Base-by-base conservation (phyloP, 2,113 vertebrate genomes). In the Collichthys lucidus region DNA sequence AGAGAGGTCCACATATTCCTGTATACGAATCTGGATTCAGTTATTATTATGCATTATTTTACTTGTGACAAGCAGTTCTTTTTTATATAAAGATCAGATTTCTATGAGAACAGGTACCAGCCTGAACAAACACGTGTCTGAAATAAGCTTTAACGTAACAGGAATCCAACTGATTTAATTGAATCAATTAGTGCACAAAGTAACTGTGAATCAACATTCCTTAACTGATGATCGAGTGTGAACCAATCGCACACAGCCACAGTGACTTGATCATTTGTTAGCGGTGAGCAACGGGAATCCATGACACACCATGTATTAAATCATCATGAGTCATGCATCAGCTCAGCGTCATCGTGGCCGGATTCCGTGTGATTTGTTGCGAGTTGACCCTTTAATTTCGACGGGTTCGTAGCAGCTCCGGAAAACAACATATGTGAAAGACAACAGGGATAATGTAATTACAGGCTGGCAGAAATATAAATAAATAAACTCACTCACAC, bases 401-500 rank as follows among this genome's bases (percentile, higher is more conserved):
- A 47, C 64, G n/a, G 50, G 3, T 44, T 80, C 49, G 15, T 3
- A 4, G n/a, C 55, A 67, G 50, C 68, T 26, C 4, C 4, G 80
- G 72, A 52, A 53, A 79, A 67, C 26, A 40, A 55, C 31, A 86
- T 52, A 57, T 64, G 59, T 42, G 50, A 56, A 24, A 46, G 59
- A 53, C 53, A 67, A 72, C 55, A 47, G 59, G 60, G 62, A 5
- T 67, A 42, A 22, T 35, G 64, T 62, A 73, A 73, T 47, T 35
- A 46, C 20, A 70, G 44, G 29, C 35, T 53, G 62, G 67, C 19
- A 65, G 29, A 57, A 57, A 74, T 8, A 79, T 66, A 85, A 63
- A 78, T 57, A 64, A 67, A 78, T 65, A 3, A 69, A 59, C 42
- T 0, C 69, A 62, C 70, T 77, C 75, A 67, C 71, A 85, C 44